Percentiles rank a stretch among this genome's conserved stretches.
phyloP scores from a whole-genome alignment of 2,888 invertebrate species.

The Sericinus montela region DNA sequence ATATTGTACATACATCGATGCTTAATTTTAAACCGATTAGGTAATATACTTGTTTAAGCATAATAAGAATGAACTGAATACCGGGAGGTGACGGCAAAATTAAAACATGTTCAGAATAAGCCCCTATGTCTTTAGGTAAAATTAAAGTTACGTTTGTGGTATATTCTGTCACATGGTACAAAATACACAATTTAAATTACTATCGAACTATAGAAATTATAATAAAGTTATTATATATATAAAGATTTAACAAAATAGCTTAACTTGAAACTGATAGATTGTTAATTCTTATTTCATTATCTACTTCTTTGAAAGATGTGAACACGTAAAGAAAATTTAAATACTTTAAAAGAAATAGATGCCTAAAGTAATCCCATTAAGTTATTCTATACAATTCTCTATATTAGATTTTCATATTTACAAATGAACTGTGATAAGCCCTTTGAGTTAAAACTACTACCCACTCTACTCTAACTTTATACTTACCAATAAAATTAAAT shows the following conservation, averaged over 20 bases:
- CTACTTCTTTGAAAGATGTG: no score
- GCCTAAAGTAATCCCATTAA: neutral
- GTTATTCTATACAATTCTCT: slow-evolving; percentile 2
- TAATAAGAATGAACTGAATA: slow-evolving; percentile 1
- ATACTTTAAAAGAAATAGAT: neutral
- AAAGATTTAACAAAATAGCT: no score
- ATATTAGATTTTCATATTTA: slow-evolving; percentile 16
- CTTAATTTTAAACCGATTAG: slow-evolving; percentile 23
- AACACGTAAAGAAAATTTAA: no score
- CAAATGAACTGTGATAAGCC: slow-evolving; percentile 28
- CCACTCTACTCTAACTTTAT: slow-evolving; percentile 10
- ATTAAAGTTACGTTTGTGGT: no score
- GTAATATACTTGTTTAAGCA: slow-evolving; percentile 6
- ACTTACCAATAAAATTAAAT: slow-evolving; percentile 14
- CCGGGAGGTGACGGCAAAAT: neutral
- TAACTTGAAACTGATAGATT: no score
- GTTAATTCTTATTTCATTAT: no score
- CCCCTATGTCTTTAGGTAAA: slow-evolving; percentile 10
- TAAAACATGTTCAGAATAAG: neutral
- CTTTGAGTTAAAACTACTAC: slow-evolving; percentile 17
- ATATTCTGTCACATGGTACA: no score
- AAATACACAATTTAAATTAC: no score
- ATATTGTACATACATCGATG: slow-evolving; percentile 26
- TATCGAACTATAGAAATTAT: no score
- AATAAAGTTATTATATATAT: no score